Evolutionary conservation across 2,113 vertebrate species (phyloP).

Genomic region (Antechinus flavipes): DNA sequence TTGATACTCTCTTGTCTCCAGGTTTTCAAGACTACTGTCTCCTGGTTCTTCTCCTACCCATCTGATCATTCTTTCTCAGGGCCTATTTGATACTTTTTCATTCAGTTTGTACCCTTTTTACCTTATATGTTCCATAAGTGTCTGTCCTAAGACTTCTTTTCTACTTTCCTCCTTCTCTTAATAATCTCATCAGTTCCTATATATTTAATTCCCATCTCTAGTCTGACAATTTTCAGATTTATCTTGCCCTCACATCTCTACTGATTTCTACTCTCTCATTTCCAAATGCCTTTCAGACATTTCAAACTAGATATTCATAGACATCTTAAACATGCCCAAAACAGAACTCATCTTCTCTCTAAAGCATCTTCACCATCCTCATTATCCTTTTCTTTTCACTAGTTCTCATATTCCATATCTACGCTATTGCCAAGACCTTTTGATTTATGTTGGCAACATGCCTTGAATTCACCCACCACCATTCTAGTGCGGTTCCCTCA

Average conservation of each 20-base stretch:
- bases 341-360: neutral
- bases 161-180: neutral
- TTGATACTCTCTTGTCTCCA: neutral
- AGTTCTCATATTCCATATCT: neutral
- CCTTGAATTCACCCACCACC: neutral
- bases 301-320: neutral
- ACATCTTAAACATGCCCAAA: neutral
- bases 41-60: too few species aligned
- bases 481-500: neutral
- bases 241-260: neutral
- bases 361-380: neutral
- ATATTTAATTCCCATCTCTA: neutral
- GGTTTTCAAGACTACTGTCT: neutral
- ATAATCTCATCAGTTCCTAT: neutral
- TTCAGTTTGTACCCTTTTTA: neutral
- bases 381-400: neutral
- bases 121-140: neutral
- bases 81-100: neutral
- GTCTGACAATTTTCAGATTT: neutral
- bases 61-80: neutral
- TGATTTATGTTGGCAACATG: neutral
- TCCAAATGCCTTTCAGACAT: neutral
- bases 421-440: neutral
- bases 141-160: neutral
- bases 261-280: neutral